Evolutionary conservation across 2,888 invertebrate species (phyloP), one percentile per base, ranked within the genome.

Genomic region (Andrena fulva): DNA sequence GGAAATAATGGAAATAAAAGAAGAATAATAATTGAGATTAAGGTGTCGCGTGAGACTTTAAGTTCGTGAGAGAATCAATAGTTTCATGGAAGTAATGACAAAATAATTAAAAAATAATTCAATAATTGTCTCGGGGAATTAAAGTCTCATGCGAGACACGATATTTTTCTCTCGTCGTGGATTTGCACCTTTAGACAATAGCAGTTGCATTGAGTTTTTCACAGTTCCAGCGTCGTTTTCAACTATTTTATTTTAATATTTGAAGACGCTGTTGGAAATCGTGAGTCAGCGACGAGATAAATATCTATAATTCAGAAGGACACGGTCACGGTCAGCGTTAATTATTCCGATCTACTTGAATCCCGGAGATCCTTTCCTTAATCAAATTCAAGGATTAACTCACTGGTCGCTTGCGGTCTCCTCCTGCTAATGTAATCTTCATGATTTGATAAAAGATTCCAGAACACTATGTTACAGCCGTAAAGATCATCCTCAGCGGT

Each of bases 371-470:
- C n/a, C 54, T 64, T 29, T 5, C 2, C 8, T n/a, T 52, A n/a
- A 10, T 52, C 8, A 24, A 33, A 16, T 50, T 66, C 16, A 27
- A 8, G 8, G 33, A 35, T 63, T 42, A 60, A 82, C 86, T 87
- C 31, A 87, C 87, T 77, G 24, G 66, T 29, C 27, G 27, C 29
- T 6, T 16, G 54, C 5, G 62, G 20, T 42, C 80, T 86, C 31
- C 56, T 67, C 29, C 71, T 68, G 31, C 50, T 66, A 27, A 75
- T 42, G 6, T 64, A 70, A 71, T 87, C 73, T 31, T 86, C 77
- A 16, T 80, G 73, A 35, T 66, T 83, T 4, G 86, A 54, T 29
- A 81, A 72, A 10, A 85, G 74, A 54, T 86, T 88, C 88, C 88
- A 82, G 42, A 78, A 83, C 33, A 88, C 69, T 77, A 85, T 71